Conservation (phyloP, 2,797 vertebrate genomes). For the Coreius guichenoti region DNA sequence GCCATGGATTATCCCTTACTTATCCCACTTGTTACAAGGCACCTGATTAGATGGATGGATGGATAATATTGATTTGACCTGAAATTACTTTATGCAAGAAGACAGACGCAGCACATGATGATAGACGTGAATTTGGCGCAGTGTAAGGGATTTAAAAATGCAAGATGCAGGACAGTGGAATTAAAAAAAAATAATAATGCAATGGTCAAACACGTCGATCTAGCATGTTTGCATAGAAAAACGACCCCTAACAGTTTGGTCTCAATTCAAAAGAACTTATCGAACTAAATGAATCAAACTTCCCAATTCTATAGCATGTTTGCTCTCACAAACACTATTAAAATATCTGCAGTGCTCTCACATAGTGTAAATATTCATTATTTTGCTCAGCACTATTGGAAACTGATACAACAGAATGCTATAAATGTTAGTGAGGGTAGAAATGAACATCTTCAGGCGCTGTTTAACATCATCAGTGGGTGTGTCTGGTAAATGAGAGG, state of each 20-base stretch:
- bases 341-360: neutral
- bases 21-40: neutral
- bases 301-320: neutral
- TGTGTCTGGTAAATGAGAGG: constrained; percentile 29
- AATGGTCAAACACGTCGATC: neutral
- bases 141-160: neutral
- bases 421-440: neutral
- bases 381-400: neutral
- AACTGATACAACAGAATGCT: neutral
- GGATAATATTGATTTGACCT: neutral
- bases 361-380: neutral
- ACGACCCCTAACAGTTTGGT: neutral
- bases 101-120: neutral
- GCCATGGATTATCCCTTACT: no score
- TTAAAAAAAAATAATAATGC: neutral
- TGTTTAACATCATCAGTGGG: neutral
- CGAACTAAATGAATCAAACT: neutral
- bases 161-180: neutral
- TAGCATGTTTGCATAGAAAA: neutral
- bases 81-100: neutral
- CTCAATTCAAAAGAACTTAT: neutral
- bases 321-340: no score
- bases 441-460: constrained; percentile 24
- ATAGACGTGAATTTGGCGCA: neutral
- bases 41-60: neutral